These are phyloP conservation scores for Silurus asotus DNA, from an alignment of 2,113 vertebrate genomes.

Conservation along the genomic window DNA sequence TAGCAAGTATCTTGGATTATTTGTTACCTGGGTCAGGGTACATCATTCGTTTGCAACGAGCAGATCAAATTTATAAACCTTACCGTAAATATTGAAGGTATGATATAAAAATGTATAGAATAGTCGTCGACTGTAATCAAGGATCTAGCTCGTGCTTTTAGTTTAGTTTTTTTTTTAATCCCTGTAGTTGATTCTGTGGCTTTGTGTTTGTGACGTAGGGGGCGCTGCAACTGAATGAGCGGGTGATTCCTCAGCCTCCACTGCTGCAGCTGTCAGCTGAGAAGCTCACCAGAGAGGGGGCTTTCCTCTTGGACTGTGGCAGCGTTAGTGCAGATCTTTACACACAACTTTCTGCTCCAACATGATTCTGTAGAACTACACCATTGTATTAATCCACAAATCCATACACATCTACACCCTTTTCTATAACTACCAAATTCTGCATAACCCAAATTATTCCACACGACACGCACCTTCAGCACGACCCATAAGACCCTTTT, in stretches of 20 bases:
- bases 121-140: neutral
- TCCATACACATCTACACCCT: neutral
- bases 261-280: conserved; percentile 89
- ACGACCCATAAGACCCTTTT: neutral
- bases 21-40: too few species aligned
- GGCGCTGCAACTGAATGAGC: conserved; percentile 86
- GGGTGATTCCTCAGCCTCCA: conserved; percentile 86
- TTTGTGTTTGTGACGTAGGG: conserved; percentile 68
- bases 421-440: neutral
- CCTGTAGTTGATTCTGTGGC: neutral
- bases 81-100: neutral
- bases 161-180: neutral
- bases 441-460: neutral
- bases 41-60: neutral
- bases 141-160: neutral
- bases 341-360: neutral
- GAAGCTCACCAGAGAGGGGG: conserved; percentile 87
- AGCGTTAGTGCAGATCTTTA: conserved; percentile 73
- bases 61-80: neutral
- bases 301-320: conserved; percentile 94
- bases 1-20: too few species aligned
- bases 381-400: too few species aligned
- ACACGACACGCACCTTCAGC: neutral
- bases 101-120: neutral
- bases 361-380: too few species aligned